phyloP scores from a whole-genome alignment of 2,888 invertebrate genomes.

The Eudasyphora cyanicolor region DNA sequence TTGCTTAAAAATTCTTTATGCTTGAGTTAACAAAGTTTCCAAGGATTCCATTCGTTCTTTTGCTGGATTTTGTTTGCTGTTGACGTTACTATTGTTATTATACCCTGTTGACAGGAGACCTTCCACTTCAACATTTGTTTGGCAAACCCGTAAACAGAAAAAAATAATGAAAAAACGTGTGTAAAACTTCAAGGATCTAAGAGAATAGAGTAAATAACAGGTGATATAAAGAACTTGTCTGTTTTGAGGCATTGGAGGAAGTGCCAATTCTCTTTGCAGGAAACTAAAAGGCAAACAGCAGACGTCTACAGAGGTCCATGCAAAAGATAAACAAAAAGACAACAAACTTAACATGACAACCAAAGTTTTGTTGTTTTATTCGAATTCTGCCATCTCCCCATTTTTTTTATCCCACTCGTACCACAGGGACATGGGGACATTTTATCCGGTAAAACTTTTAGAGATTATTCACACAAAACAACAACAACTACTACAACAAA shows the following conservation, averaged over 20 bases:
- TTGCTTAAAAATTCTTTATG: background rate
- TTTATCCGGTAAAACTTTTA: background rate
- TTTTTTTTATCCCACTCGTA: background rate
- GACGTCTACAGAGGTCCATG: background rate
- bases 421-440: background rate
- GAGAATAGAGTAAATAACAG: slow-evolving; percentile 58
- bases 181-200: background rate
- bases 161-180: background rate
- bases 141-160: background rate
- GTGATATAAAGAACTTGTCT: slow-evolving; percentile 57
- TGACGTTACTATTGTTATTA: background rate
- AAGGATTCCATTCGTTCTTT: background rate
- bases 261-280: slow-evolving; percentile 49
- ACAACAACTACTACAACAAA: background rate
- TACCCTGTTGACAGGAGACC: slow-evolving; percentile 1
- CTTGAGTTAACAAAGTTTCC: slow-evolving; percentile 10
- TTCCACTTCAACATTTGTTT: background rate
- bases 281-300: slow-evolving; percentile 33
- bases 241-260: slow-evolving; percentile 43
- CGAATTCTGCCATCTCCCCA: background rate
- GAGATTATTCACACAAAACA: background rate
- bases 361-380: background rate
- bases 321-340: slow-evolving; percentile 50
- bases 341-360: slow-evolving; percentile 51
- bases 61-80: background rate